Evolutionary conservation across 2,797 vertebrate genomes (phyloP), one percentile per base, ranked within the genome.

Genomic region (Mionectes olivaceus): DNA sequence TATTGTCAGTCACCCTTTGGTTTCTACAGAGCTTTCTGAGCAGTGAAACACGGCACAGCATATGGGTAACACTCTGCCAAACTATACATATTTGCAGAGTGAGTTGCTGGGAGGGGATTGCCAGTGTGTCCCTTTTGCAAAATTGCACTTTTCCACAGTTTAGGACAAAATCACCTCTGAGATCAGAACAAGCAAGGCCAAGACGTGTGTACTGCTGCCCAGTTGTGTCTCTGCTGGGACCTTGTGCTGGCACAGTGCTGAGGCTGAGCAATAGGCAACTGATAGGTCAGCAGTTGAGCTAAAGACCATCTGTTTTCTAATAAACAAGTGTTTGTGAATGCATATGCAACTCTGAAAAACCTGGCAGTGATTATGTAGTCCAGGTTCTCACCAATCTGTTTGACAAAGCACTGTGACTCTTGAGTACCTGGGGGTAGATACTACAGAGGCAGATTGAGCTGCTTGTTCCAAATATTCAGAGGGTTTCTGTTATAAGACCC

Each of bases 21-120:
- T 81, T 95, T 91, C 59, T 70, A 23, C 27, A 64, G 84, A 93
- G 49, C 43, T 85, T 74, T 93, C 44, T 90, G 73, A 95, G 47
- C 71, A 63, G 73, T 76, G 89, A 43, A 83, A 41, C 76, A 39
- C 60, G 56, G 65, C 81, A 87, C 22, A 61, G 19, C 82, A 37
- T 85, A 91, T 89, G 87, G 53, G 35, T 68, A 81, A 33, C 21
- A 28, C 71, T 65, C 73, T 83, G 56, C 43, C 83, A 78, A 90
- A 55, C 56, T 73, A 23, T 59, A 61, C 30, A 2, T 50, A 43
- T 30, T 91, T 8, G 2, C 37, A 47, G 75, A 71, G 60, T 33
- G 56, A 87, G 84, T 87, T 89, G 73, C 32, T 78, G 46, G 11
- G n/a, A 94, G 41, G 52, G 52, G 49, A 39, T 32, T 80, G 41